A percentile compares a stretch with the other conserved stretches of the same genome.
These are phyloP conservation scores for Morus bassanus DNA, from an alignment of 2,797 vertebrate genomes.

Conservation along the genomic window DNA sequence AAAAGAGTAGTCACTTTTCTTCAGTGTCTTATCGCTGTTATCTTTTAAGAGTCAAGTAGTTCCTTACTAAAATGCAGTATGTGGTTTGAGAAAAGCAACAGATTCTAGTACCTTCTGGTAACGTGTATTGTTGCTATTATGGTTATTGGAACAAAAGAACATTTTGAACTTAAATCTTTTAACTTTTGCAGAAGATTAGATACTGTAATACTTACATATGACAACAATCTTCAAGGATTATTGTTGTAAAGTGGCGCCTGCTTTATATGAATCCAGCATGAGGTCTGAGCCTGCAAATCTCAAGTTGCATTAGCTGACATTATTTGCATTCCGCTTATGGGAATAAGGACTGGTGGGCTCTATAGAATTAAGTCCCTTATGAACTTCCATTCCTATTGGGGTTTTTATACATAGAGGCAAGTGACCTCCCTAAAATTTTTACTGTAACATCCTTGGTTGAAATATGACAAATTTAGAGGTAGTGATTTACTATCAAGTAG, in stretches of 20 bases:
- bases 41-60: constrained; percentile 63
- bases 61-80: constrained; percentile 55
- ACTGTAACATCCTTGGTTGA: background rate
- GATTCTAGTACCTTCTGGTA: constrained; percentile 24
- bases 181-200: background rate
- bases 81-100: constrained; percentile 51
- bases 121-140: constrained; percentile 16
- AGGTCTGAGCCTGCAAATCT: background rate
- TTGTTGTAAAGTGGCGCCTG: background rate
- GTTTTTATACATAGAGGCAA: background rate
- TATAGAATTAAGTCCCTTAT: background rate
- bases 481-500: background rate
- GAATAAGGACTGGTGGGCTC: background rate
- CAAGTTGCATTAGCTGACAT: background rate
- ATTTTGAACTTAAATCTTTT: constrained; percentile 1
- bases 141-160: constrained; percentile 7
- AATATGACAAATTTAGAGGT: background rate
- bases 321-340: background rate
- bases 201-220: background rate
- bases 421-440: background rate
- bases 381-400: background rate
- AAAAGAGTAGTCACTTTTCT: constrained; percentile 41
- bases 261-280: background rate
- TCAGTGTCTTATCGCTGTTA: constrained; percentile 63
- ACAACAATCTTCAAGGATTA: background rate